Evolutionary conservation across 2,113 vertebrate genomes (phyloP).

Genomic region (Glaucomys volans): DNA sequence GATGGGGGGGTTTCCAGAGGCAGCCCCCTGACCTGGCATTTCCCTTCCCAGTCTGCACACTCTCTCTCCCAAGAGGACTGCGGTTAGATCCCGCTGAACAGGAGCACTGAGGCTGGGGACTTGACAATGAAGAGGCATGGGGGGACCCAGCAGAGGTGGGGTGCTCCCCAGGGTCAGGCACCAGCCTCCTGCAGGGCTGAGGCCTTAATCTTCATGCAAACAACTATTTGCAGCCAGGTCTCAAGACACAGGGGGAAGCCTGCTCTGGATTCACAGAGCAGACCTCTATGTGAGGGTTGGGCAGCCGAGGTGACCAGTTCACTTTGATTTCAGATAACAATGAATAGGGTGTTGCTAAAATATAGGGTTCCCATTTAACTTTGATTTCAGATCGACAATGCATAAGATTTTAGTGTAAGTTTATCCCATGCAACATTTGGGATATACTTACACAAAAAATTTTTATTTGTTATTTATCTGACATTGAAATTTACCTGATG

Average conservation of each 20-base stretch:
- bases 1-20: constrained; percentile 72
- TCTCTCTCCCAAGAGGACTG: constrained; percentile 78
- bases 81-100: constrained; percentile 85
- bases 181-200: constrained; percentile 81
- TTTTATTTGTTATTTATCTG: background rate
- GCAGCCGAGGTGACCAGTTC: too few relatives aligned
- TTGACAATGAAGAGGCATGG: constrained; percentile 82
- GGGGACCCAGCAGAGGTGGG: constrained; percentile 82
- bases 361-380: too few relatives aligned
- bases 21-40: constrained; percentile 66
- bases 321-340: background rate
- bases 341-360: too few relatives aligned
- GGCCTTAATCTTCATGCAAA: constrained; percentile 81
- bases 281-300: constrained; percentile 69
- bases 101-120: constrained; percentile 74
- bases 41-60: constrained; percentile 80
- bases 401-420: background rate
- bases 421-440: background rate
- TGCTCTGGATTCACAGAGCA: constrained; percentile 81
- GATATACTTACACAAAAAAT: background rate
- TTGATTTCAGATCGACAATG: background rate
- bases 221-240: constrained; percentile 85
- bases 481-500: background rate
- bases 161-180: constrained; percentile 79
- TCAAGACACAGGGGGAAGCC: too few relatives aligned